Percentiles rank a stretch among this genome's conserved stretches.
phyloP scores from a whole-genome alignment of 2,797 vertebrate genomes.

The Bovichtus variegatus region DNA sequence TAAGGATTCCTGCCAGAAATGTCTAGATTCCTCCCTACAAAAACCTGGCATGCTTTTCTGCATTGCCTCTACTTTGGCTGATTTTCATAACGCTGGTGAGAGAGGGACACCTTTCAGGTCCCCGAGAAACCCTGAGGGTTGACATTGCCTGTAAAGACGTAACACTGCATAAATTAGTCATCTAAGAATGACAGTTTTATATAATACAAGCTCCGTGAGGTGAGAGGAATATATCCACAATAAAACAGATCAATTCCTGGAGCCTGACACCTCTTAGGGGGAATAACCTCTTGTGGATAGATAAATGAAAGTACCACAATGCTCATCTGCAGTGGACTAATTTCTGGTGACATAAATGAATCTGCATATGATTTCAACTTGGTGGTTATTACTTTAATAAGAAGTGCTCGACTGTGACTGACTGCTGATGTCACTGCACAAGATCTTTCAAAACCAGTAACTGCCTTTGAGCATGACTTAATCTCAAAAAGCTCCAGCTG shows the following conservation, averaged over 20 bases:
- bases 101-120: slow-evolving; percentile 33
- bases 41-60: slow-evolving; percentile 60
- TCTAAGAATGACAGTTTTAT: slow-evolving; percentile 31
- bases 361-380: slow-evolving; percentile 47
- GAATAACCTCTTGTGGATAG: slow-evolving; percentile 2
- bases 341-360: slow-evolving; percentile 27
- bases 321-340: slow-evolving; percentile 16
- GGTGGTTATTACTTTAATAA: slow-evolving; percentile 35
- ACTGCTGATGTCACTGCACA: slow-evolving; percentile 40
- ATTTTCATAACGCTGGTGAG: slow-evolving; percentile 40
- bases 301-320: slow-evolving; percentile 12
- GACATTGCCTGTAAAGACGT: slow-evolving; percentile 20
- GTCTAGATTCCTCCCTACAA: slow-evolving; percentile 68
- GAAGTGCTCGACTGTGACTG: slow-evolving; percentile 30
- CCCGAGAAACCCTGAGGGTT: slow-evolving; percentile 29
- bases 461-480: slow-evolving; percentile 41
- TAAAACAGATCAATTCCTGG: slow-evolving; percentile 40
- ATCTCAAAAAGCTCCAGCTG: slow-evolving; percentile 50
- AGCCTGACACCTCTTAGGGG: slow-evolving; percentile 18
- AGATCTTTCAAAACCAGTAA: slow-evolving; percentile 23
- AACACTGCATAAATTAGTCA: slow-evolving; percentile 47
- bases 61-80: slow-evolving; percentile 53
- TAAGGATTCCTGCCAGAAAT: slow-evolving; percentile 58
- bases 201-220: slow-evolving; percentile 30
- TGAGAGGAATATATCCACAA: slow-evolving; percentile 33